Base-by-base conservation (phyloP, 2,888 invertebrate genomes). In the Ochropacha duplaris region DNA sequence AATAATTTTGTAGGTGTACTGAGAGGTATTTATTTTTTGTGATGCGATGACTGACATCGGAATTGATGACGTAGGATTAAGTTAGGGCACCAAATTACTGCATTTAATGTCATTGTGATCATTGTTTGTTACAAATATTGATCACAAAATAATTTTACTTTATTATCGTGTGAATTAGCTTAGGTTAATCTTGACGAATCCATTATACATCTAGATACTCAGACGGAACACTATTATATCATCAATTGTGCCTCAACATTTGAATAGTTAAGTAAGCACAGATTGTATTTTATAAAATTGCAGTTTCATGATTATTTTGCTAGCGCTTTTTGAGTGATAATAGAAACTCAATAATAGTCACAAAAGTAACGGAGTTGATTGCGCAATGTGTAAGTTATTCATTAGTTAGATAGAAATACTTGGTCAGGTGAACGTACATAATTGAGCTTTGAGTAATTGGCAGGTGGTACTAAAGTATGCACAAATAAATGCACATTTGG, bases 41-140 rank as follows among this genome's bases (percentile, higher is more conserved):
- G 44, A 44, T 44, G 44, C 19, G 44, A 62, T 68, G 78, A 72
- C 68, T 76, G 77, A 74, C 60, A 63, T 68, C 57, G 72, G 65
- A 73, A 72, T 71, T 69, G 58, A 54, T 54, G 50, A 57, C 59
- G 62, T 71, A 68, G 61, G 63, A 65, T 57, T 61, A 65, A 65
- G 60, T 60, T 78, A 75, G 67, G 64, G 65, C 72, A 81, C 73
- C 70, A 76, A 77, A 71, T 68, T 63, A 71, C 57, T 79, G 84
- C 84, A 84, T 84, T 84, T 84, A 84, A 66, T 80, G 74, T 62
- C n/a, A n/a, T n/a, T n/a, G n/a, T n/a, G n/a, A n/a, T n/a, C n/a
- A 75, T 72, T 79, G 68, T 68, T 68, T 74, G 69, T 76, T 72
- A 71, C 62, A 66, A 72, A 65, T 57, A 28, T 54, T 55, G 52